These are phyloP conservation scores for Intellagama lesueurii DNA, from an alignment of 2,797 vertebrate species.

Conservation along the genomic window DNA sequence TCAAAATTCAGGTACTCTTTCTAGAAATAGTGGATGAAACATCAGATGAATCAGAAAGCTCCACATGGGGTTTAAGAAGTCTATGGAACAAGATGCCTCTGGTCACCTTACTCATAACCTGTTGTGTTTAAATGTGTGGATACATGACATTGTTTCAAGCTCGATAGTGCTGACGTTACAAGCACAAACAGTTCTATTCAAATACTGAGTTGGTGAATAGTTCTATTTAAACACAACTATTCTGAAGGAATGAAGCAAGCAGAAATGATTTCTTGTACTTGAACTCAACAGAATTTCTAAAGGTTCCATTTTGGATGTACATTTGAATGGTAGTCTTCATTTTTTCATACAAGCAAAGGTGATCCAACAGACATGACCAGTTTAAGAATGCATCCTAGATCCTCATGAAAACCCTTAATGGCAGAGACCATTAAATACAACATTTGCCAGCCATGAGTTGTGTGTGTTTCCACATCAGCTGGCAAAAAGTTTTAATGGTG, in stretches of 20 bases:
- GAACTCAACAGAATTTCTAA: slow-evolving; percentile 65
- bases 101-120: slow-evolving; percentile 73
- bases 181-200: slow-evolving; percentile 72
- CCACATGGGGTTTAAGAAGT: slow-evolving; percentile 24
- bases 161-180: slow-evolving; percentile 71
- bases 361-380: slow-evolving; percentile 52
- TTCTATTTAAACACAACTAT: slow-evolving; percentile 69
- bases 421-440: slow-evolving; percentile 66
- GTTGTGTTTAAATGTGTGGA: slow-evolving; percentile 65
- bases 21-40: slow-evolving; percentile 5
- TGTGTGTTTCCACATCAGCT: slow-evolving; percentile 58
- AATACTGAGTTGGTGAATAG: slow-evolving; percentile 75
- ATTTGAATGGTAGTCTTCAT: slow-evolving; percentile 54
- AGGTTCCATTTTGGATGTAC: slow-evolving; percentile 62
- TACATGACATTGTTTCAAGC: slow-evolving; percentile 69
- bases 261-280: slow-evolving; percentile 56
- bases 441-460: slow-evolving; percentile 49
- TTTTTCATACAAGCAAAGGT: slow-evolving; percentile 58
- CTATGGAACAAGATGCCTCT: slow-evolving; percentile 40
- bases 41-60: slow-evolving; percentile 32
- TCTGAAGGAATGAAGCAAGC: slow-evolving; percentile 60
- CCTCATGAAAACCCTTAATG: slow-evolving; percentile 56
- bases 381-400: slow-evolving; percentile 63
- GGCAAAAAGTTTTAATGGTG: slow-evolving; percentile 68
- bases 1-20: neutral